Evolutionary conservation across 2,797 vertebrate species (phyloP).

Genomic region (Allobates femoralis): DNA sequence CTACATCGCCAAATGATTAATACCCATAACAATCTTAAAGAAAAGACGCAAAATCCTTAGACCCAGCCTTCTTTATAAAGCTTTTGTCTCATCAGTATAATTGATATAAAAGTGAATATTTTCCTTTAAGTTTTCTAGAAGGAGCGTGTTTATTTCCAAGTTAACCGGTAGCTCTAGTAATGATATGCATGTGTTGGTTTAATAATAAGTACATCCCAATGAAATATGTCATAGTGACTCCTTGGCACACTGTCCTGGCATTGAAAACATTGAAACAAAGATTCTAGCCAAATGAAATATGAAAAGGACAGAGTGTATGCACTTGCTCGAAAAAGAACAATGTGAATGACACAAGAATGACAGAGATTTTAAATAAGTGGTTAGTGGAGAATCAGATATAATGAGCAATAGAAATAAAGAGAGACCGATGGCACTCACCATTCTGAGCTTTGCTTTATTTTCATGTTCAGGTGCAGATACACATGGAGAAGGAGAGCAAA

Average conservation of each 20-base stretch:
- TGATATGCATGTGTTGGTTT: neutral
- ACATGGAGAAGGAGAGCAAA: too few relatives aligned
- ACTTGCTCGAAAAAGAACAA: neutral
- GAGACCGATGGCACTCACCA: too few relatives aligned
- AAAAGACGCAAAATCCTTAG: too few relatives aligned
- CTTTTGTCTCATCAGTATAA: neutral
- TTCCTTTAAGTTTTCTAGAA: neutral
- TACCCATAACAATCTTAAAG: too few relatives aligned
- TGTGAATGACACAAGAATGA: neutral
- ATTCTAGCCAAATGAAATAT: neutral
- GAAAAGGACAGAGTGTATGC: neutral
- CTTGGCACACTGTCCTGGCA: slow-evolving; percentile 21
- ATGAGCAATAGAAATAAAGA: neutral
- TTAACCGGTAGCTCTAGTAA: neutral
- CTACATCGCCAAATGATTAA: too few relatives aligned
- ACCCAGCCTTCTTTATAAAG: too few relatives aligned
- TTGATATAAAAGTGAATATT: neutral
- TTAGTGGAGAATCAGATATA: too few relatives aligned
- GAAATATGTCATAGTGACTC: slow-evolving; percentile 10
- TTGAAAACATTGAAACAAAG: neutral
- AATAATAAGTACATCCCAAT: slow-evolving; percentile 4
- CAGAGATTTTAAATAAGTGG: neutral
- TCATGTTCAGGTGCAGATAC: too few relatives aligned
- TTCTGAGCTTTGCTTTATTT: too few relatives aligned
- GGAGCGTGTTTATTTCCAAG: neutral